Conservation (phyloP, 92 coral and sea anemone species). For the Phenganax stokvisi region DNA sequence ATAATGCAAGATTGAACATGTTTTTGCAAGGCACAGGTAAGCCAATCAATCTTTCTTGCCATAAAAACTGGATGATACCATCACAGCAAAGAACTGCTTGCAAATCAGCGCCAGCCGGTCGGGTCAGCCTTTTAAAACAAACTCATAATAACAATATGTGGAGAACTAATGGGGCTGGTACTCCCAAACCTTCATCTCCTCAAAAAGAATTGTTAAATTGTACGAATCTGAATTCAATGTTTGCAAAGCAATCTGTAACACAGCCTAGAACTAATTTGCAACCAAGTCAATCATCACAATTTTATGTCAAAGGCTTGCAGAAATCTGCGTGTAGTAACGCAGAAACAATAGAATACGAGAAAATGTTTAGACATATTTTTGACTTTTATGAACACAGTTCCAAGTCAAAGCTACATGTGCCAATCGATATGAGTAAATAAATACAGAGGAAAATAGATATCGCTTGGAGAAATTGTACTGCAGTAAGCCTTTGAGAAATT, state of each 20-base stretch:
- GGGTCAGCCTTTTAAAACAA: background rate
- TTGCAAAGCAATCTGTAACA: background rate
- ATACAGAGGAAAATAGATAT: background rate
- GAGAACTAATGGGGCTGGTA: background rate
- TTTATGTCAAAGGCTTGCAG: background rate
- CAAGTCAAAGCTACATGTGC: constrained; percentile 1
- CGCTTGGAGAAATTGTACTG: background rate
- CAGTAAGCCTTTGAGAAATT: too few relatives aligned
- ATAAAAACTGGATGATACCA: constrained; percentile 23
- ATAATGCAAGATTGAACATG: background rate
- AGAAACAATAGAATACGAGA: constrained; percentile 7
- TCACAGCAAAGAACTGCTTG: constrained; percentile 1
- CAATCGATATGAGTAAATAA: background rate
- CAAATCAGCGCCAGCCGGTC: constrained; percentile 24
- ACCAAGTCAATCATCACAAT: background rate
- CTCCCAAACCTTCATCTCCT: background rate
- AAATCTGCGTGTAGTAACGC: background rate
- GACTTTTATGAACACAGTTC: constrained; percentile 21
- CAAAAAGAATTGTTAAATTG: background rate
- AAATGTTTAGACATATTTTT: constrained; percentile 14
- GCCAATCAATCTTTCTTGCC: constrained; percentile 11
- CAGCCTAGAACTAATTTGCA: background rate
- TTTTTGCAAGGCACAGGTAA: constrained; percentile 33
- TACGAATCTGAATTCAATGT: background rate
- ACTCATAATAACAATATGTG: background rate